phyloP scores from a whole-genome alignment of 2,113 vertebrate species.

The Odocoileus hemionus region DNA sequence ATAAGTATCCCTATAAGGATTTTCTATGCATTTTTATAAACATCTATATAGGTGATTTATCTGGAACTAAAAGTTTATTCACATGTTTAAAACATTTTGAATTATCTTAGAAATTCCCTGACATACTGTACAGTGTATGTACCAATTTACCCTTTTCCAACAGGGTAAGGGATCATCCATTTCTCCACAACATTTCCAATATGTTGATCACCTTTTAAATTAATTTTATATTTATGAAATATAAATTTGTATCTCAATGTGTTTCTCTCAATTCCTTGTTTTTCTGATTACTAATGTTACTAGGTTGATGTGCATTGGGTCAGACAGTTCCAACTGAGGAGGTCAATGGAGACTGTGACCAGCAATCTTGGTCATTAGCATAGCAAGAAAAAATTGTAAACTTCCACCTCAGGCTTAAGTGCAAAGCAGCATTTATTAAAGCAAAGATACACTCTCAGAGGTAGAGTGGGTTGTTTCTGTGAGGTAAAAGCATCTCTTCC shows the following conservation, averaged over 20 bases:
- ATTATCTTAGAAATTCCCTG: neutral
- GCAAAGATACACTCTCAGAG: neutral
- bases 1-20: neutral
- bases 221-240: neutral
- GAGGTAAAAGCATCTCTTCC: neutral
- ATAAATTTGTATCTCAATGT: neutral
- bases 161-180: neutral
- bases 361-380: neutral
- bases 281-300: neutral
- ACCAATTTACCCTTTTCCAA: neutral
- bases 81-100: neutral
- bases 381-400: neutral
- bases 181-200: neutral
- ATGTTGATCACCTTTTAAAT: neutral
- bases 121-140: neutral
- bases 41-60: neutral
- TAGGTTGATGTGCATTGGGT: neutral
- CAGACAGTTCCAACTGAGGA: neutral
- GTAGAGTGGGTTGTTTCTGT: neutral
- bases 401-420: neutral
- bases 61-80: neutral
- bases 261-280: fast-evolving
- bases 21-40: neutral
- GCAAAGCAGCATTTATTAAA: neutral
- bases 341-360: fast-evolving